Evolutionary conservation across 2,888 invertebrate genomes (phyloP), one percentile per base, ranked within the genome.

Genomic region (Fragum fragum): DNA sequence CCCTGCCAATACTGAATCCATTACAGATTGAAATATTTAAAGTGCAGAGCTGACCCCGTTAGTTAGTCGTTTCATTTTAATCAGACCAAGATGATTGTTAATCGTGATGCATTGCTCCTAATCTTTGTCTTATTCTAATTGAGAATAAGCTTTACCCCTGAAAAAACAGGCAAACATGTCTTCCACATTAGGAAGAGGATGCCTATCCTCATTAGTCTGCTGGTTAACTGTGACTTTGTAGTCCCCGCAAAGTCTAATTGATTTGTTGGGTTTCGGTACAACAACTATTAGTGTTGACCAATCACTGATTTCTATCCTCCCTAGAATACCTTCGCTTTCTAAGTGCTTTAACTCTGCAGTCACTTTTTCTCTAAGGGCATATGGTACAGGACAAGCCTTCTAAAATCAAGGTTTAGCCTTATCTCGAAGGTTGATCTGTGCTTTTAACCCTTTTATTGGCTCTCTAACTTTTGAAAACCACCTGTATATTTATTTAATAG

Each of bases 171-270:
- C 84, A 75, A 88, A 86, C 73, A 82, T 75, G 68, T 82, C 77
- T 1, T 85, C 82, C 1, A 68, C 52, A 53, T 83, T 83, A 0
- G 85, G 83, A 79, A 90, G 70, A 74, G 76, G 76, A 79, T 86
- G 79, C 55, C 89, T 87, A 53, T 91, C 90, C 28, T 88, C 90
- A 29, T 84, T 75, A n/a, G 92, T 73, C 52, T 83, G 78, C n/a
- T 73, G 78, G 76, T 90, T 91, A 14, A 91, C 79, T 5, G 91
- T 88, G 26, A 82, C 83, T 59, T 83, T 83, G 66, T 79, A 88
- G 53, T 85, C 85, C 14, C 83, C 83, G 78, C 81, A 88, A 29
- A 87, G 53, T 47, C 87, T 42, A 2, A 86, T 28, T 18, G 70
- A 66, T n/a, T 73, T 59, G 23, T 83, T 74, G 1, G 78, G 29